Percentiles rank a stretch among this genome's conserved stretches.
These are phyloP conservation scores for Dufourea novaeangliae DNA, from an alignment of 1,140 invertebrate species.

Conservation along the genomic window DNA sequence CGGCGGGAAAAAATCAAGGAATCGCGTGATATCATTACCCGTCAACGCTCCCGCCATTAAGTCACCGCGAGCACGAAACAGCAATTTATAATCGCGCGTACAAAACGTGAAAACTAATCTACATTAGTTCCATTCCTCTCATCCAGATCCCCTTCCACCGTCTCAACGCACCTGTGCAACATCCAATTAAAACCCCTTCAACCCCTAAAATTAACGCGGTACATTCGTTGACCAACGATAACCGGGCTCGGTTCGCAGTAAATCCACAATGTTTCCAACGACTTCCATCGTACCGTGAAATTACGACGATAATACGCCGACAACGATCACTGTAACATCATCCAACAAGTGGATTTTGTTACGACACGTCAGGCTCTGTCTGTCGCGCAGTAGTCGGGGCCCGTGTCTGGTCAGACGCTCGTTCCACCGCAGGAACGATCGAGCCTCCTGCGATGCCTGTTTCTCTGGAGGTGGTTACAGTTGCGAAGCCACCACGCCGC, in stretches of 20 bases:
- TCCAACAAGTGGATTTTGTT: constrained; percentile 43
- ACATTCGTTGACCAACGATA: neutral
- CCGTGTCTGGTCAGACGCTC: constrained; percentile 12
- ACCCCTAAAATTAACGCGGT: neutral
- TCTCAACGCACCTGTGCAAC: neutral
- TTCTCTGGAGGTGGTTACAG: neutral
- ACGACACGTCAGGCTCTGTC: neutral
- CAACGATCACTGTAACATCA: constrained; percentile 27
- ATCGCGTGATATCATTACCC: neutral
- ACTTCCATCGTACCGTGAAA: neutral
- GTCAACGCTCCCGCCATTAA: neutral
- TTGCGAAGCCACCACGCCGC: neutral
- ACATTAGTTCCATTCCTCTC: too few species aligned
- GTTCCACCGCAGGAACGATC: neutral
- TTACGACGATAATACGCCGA: neutral
- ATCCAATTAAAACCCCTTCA: constrained; percentile 22
- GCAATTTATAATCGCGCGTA: neutral
- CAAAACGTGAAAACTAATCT: neutral
- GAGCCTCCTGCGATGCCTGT: neutral
- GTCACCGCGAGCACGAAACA: neutral
- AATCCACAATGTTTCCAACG: neutral
- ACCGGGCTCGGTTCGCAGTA: too few species aligned
- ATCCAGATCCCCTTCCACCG: too few species aligned
- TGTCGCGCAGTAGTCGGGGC: constrained; percentile 16
- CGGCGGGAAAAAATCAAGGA: neutral